Conservation (phyloP, 2,113 vertebrate genomes). For the Pandion haliaetus region DNA sequence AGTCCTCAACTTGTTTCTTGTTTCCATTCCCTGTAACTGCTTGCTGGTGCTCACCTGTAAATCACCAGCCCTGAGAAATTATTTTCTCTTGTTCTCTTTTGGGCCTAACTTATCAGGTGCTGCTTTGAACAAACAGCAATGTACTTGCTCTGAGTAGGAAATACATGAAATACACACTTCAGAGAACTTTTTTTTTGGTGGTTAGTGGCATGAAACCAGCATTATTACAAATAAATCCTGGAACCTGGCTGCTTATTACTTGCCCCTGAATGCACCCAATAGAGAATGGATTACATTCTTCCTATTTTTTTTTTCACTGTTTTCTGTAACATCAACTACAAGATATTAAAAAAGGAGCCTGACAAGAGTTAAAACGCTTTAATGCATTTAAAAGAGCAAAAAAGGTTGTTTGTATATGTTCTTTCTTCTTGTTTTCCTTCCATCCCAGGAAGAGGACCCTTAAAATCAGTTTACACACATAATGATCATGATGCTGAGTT, state of each 20-base stretch:
- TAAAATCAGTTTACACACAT: not conserved
- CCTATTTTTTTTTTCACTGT: not conserved
- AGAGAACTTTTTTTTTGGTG: not conserved
- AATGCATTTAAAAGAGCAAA: not conserved
- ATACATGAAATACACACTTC: not conserved
- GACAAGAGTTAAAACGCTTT: not conserved
- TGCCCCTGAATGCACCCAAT: not conserved
- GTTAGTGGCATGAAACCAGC: not conserved
- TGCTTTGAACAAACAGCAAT: not conserved
- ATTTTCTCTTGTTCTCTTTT: not conserved
- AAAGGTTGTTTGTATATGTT: fast-evolving
- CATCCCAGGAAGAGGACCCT: not conserved
- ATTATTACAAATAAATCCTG: not conserved
- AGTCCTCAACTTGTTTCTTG: not conserved
- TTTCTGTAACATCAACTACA: not conserved
- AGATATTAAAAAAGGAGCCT: not conserved
- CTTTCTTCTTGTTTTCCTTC: not conserved
- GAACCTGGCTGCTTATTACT: not conserved
- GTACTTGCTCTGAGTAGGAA: not conserved
- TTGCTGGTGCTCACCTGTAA: not conserved
- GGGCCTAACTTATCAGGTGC: not conserved
- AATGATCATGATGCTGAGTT: not conserved
- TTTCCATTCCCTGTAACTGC: not conserved
- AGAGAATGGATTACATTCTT: not conserved
- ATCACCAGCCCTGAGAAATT: not conserved